These are phyloP conservation scores for Darevskia mixta DNA, from an alignment of 2,797 vertebrate species.

Conservation along the genomic window DNA sequence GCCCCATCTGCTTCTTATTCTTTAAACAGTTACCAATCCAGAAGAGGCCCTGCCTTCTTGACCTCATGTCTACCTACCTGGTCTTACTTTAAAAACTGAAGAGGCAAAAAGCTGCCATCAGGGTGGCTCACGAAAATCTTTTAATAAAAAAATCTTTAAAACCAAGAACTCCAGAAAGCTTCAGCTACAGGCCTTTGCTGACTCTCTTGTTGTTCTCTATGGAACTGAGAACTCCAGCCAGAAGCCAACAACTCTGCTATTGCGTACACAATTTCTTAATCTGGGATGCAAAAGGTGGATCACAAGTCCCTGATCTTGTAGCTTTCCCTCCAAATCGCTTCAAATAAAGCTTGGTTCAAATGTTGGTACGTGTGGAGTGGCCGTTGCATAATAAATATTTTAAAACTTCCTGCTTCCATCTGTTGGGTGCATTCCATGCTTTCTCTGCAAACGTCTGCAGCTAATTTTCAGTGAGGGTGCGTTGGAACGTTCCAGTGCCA, in stretches of 20 bases:
- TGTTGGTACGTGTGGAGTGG: background rate
- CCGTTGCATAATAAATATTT: no score
- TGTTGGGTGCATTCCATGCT: background rate
- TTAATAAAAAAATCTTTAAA: background rate
- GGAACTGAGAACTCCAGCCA: background rate
- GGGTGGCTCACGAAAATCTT: background rate
- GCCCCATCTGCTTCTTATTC: background rate
- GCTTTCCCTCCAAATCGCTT: background rate
- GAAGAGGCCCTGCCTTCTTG: background rate
- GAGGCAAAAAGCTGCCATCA: background rate
- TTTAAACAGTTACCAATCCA: background rate
- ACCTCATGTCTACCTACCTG: background rate
- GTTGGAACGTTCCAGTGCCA: background rate
- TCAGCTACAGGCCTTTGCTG: background rate
- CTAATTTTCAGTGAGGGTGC: background rate
- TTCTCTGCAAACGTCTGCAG: background rate
- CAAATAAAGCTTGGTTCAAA: background rate
- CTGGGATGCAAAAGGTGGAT: background rate
- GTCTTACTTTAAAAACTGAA: background rate
- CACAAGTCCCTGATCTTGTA: background rate
- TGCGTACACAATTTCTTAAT: background rate
- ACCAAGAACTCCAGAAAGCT: background rate
- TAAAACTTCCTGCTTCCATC: background rate
- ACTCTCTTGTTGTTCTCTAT: background rate
- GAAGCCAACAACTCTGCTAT: background rate